Evolutionary conservation across 1,140 invertebrate genomes (phyloP), one percentile per base, ranked within the genome.

Genomic region (Cotesia chilonis): DNA sequence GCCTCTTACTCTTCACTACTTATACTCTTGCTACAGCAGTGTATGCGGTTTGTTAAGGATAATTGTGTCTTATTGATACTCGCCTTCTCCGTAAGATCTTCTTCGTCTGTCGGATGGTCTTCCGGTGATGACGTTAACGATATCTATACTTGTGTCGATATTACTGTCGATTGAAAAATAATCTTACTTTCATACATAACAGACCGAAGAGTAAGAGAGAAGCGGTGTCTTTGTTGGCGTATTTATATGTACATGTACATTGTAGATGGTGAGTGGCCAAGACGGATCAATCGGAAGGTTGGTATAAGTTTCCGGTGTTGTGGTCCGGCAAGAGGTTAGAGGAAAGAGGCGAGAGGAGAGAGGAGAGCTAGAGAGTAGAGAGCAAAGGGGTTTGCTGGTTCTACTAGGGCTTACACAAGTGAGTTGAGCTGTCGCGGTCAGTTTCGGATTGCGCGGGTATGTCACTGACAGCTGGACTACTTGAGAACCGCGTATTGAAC

Each of bases 211-310:
- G 41, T 47, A 47, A 10, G 6, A 10, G 6, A 10, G 41, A 47
- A 47, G 6, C 10, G 7, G 41, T 28, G 57, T 59, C 4, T 17
- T 17, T 81, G 81, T 84, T 82, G 81, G 82, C 82, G 83, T 84
- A 84, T 28, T 28, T 28, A 28, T 28, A 28, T 28, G 28, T 28
- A 28, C 28, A 28, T 28, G 28, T 28, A 28, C 28, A 28, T 28
- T 28, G 28, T 28, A 28, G 28, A 28, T 83, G 81, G 82, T 82
- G 81, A 86, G 82, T 85, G 83, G 81, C 81, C 80, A 75, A 79
- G 84, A 86, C 83, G 83, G 81, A 87, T 87, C 83, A 87, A 86
- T 86, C 83, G 84, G 76, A 85, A 83, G 81, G 81, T 79, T 76
- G 68, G 70, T 70, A 69, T 64, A 70, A 71, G 70, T 63, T 71